Evolutionary conservation across 2,888 invertebrate species (phyloP).

Genomic region (Myopa tessellatipennis): DNA sequence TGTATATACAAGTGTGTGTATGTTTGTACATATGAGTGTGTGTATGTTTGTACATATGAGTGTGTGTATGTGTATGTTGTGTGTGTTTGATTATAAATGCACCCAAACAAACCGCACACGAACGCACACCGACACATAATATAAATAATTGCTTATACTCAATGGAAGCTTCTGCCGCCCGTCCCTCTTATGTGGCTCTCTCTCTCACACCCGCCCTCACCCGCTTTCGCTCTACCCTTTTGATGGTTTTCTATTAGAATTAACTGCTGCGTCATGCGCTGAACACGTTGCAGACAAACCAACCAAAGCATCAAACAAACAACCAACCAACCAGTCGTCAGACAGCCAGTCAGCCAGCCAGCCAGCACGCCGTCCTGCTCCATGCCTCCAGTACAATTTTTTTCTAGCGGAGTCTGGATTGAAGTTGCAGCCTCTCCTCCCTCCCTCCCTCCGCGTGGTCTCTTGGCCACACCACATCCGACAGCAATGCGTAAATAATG

Average conservation of each 20-base stretch:
- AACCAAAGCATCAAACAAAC: too few species aligned
- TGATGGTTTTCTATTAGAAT: neutral
- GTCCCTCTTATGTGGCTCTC: neutral
- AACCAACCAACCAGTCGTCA: neutral
- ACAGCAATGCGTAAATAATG: constrained; percentile 28
- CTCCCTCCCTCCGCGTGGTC: neutral
- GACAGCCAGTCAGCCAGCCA: neutral
- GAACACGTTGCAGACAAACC: too few species aligned
- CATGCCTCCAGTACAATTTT: too few species aligned
- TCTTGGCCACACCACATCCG: neutral
- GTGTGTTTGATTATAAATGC: constrained; percentile 13
- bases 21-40: neutral
- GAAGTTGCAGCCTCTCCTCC: too few species aligned
- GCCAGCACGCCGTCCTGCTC: neutral
- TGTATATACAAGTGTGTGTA: neutral
- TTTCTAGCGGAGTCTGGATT: too few species aligned
- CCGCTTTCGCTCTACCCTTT: neutral
- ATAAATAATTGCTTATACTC: neutral
- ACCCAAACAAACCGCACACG: neutral
- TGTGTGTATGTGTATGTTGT: constrained; percentile 2
- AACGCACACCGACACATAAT: neutral
- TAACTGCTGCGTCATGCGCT: neutral
- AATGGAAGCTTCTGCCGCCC: neutral
- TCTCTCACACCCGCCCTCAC: neutral
- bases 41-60: neutral